phyloP scores from a whole-genome alignment of 2,888 invertebrate species.

The Argyra leucocephala region DNA sequence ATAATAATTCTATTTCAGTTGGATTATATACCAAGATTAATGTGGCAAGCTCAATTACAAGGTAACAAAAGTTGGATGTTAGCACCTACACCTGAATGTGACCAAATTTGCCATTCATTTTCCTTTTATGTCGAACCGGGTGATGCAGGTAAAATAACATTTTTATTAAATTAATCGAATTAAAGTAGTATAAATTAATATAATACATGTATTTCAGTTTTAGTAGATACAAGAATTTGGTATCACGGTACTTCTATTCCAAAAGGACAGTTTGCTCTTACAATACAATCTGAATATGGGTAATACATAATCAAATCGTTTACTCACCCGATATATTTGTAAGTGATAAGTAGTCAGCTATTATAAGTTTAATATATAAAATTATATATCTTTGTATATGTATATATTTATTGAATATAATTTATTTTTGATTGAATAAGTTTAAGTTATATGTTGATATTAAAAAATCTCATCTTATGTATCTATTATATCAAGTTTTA shows the following conservation, averaged over 20 bases:
- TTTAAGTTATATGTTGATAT: no score
- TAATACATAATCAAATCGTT: conserved; percentile 32
- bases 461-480: no score
- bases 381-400: no score
- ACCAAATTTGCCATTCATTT: conserved; percentile 61
- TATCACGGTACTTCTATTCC: conserved; percentile 79
- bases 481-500: no score
- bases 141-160: conserved; percentile 59
- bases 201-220: conserved; percentile 47
- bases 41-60: conserved; percentile 87
- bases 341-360: no score
- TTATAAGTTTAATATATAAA: no score
- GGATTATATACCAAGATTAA: conserved; percentile 80
- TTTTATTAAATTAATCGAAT: not conserved
- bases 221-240: conserved; percentile 84
- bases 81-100: conserved; percentile 80
- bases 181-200: no score
- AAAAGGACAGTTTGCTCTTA: conserved; percentile 72
- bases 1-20: conserved; percentile 48
- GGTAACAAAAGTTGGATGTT: conserved; percentile 80
- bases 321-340: not conserved
- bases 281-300: conserved; percentile 87
- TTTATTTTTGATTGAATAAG: no score
- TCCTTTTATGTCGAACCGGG: conserved; percentile 73
- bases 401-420: no score